Conservation (phyloP, 2,888 invertebrate species). For the Pseudococcus jackbeardsleyi region DNA sequence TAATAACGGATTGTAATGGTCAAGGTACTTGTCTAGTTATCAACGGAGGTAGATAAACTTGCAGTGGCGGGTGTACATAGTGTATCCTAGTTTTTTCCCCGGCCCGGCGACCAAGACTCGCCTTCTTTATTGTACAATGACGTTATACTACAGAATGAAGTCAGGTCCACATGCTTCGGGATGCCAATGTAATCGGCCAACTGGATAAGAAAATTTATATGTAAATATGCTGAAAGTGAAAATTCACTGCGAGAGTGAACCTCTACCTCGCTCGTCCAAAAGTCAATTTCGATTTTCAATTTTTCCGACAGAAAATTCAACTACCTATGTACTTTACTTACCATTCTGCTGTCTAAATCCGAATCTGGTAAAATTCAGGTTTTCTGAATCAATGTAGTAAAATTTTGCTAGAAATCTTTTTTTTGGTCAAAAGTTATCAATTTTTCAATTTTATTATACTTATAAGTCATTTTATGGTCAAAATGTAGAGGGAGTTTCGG, state of each 20-base stretch:
- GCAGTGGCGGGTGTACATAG: constrained; percentile 30
- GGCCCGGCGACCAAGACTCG: background rate
- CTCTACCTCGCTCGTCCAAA: background rate
- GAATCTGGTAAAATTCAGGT: too few relatives aligned
- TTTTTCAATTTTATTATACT: too few relatives aligned
- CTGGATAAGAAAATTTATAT: background rate
- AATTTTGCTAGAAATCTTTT: too few relatives aligned
- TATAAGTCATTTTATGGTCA: too few relatives aligned
- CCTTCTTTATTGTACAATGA: background rate
- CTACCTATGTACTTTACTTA: too few relatives aligned
- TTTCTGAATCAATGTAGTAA: too few relatives aligned
- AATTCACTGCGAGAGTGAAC: background rate
- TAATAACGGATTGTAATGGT: constrained; percentile 59
- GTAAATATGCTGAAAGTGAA: constrained; percentile 44
- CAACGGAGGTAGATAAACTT: constrained; percentile 54
- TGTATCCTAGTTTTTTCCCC: constrained; percentile 25
- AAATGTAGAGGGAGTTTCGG: too few relatives aligned
- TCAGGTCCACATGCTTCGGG: background rate
- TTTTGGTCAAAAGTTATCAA: too few relatives aligned
- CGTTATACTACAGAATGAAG: background rate
- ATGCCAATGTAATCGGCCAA: background rate
- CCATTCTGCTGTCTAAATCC: too few relatives aligned
- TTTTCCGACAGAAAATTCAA: background rate
- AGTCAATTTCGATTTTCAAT: background rate
- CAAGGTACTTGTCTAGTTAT: constrained; percentile 58